phyloP scores from a whole-genome alignment of 2,113 vertebrate species.

The Ranitomeya variabilis region DNA sequence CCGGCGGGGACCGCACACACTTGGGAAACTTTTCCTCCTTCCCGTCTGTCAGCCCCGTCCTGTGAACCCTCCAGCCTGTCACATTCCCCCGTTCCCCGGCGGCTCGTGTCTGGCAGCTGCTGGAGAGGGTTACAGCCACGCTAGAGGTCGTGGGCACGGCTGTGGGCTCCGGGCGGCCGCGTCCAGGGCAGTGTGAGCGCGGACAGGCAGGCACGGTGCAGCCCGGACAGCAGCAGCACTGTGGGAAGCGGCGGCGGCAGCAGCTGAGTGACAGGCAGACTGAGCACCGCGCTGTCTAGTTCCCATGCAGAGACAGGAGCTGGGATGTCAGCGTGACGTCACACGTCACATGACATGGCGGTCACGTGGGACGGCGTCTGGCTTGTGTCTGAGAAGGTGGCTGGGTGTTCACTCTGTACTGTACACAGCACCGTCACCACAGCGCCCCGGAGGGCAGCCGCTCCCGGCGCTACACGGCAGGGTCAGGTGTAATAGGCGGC shows the following conservation, averaged over 20 bases:
- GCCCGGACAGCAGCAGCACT: background rate
- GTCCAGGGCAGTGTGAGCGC: conserved; percentile 22
- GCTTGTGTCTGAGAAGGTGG: background rate
- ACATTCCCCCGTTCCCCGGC: conserved; percentile 47
- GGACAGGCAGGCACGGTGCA: conserved; percentile 35
- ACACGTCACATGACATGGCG: conserved; percentile 35
- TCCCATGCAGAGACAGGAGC: conserved; percentile 46
- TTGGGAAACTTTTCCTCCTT: conserved; percentile 61
- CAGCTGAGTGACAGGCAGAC: conserved; percentile 48
- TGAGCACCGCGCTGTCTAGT: conserved; percentile 44
- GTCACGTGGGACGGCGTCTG: conserved; percentile 32
- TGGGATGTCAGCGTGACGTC: conserved; percentile 45
- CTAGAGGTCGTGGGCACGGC: conserved; percentile 18
- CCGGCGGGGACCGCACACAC: conserved; percentile 35
- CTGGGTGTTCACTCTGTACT: background rate
- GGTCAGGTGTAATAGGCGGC: background rate
- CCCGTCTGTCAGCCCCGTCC: conserved; percentile 23
- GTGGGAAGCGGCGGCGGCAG: conserved; percentile 20
- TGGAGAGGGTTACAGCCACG: background rate
- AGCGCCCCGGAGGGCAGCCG: background rate
- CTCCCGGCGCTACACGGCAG: too few relatives aligned
- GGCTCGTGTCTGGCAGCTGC: conserved; percentile 35
- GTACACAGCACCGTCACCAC: background rate
- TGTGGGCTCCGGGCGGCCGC: conserved; percentile 1
- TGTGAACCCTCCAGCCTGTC: conserved; percentile 38